Evolutionary conservation across 2,797 vertebrate genomes (phyloP).

Genomic region (Scomberomorus guttatus): DNA sequence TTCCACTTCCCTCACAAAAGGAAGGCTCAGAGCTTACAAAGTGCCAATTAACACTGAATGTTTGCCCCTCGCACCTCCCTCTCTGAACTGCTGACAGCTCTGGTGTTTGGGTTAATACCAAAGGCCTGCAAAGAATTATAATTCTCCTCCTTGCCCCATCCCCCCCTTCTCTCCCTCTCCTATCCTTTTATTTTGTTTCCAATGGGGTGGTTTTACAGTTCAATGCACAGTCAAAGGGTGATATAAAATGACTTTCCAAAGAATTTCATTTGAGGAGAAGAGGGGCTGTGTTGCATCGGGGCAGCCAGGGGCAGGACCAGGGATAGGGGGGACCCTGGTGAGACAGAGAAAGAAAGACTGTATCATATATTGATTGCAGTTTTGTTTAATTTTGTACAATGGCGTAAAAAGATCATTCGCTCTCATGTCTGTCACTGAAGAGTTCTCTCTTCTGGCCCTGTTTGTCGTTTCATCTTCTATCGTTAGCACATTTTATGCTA

Average conservation of each 20-base stretch:
- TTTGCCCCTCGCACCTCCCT: conserved; percentile 88
- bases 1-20: conserved; percentile 85
- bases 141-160: conserved; percentile 84
- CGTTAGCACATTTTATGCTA: conserved; percentile 31
- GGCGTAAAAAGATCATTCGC: neutral
- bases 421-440: neutral
- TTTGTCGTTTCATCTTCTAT: conserved; percentile 2
- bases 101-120: conserved; percentile 92
- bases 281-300: conserved; percentile 74
- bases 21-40: conserved; percentile 88
- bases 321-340: conserved; percentile 20
- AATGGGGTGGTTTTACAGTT: conserved; percentile 91
- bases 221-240: conserved; percentile 90
- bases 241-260: conserved; percentile 91
- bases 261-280: conserved; percentile 85
- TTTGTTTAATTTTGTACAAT: conserved; percentile 1
- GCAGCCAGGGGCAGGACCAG: conserved; percentile 59
- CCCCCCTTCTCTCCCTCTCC: conserved; percentile 72
- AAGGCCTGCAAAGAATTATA: conserved; percentile 90
- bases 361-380: neutral
- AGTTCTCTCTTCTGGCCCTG: neutral
- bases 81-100: conserved; percentile 88
- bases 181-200: conserved; percentile 89
- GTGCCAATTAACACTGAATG: conserved; percentile 91
- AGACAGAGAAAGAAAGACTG: conserved; percentile 38